Base-by-base conservation (phyloP, 2,888 invertebrate genomes). In the Epirrhoe tristata region DNA sequence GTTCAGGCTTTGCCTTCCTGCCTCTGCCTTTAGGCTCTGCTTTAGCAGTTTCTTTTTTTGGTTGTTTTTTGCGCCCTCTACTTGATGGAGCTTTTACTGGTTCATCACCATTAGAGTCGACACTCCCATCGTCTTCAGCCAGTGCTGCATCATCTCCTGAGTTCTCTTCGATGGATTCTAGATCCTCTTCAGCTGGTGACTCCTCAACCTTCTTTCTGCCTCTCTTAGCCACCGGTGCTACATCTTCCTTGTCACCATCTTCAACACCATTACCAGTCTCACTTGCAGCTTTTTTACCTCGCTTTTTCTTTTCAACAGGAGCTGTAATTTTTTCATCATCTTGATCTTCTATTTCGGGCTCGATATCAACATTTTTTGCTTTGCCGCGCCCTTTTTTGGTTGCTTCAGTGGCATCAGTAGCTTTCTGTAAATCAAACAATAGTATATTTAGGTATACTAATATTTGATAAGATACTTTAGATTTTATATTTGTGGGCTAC, bases 381-480 rank as follows among this genome's bases (percentile, higher is more conserved):
- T 90, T 92, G 0, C 89, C 89, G 76, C 87, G 82, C 24, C 87
- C 88, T 74, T 89, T 91, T 80, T 89, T 89, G 34, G 89, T 80
- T 60, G 78, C 87, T 76, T 88, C 91, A 81, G 70, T 85, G 72
- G 84, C 81, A 72, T 90, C 90, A 70, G 83, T 81, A 71, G 85
- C 76, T 86, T 93, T 93, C 93, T 93, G 90, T 55, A 88, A 87
- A 69, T 32, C 50, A 52, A 12, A 54, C 24, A 59, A 50, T 4
- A 31, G 55, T 32, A 34, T 34, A 4, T 7, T 34, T 34, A 34
- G 34, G 34, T 6, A 7, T 34, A 7, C 7, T 5, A 34, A 34
- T 34, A 7, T 0, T 34, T 34, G 6, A 24, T 2, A 24, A 3
- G 24, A 24, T 24, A 24, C 24, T 24, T 24, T 3, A 24, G 24